These are phyloP conservation scores for Tympanuchus pallidicinctus DNA, from an alignment of 2,113 vertebrate species.

Conservation along the genomic window DNA sequence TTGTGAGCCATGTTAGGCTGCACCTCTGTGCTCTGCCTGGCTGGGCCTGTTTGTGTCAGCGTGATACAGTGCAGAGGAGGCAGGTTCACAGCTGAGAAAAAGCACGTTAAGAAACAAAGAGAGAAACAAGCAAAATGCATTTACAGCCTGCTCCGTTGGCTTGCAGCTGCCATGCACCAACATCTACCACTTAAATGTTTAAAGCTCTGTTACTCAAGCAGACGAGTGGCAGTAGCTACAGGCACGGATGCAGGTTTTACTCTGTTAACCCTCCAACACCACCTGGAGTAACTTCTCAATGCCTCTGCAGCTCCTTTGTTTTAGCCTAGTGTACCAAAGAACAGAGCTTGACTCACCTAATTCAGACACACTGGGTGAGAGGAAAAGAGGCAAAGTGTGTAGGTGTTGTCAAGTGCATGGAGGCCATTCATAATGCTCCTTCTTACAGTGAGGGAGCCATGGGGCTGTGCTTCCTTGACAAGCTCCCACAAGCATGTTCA, in stretches of 20 bases:
- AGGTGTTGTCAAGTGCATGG: neutral
- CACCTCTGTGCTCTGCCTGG: neutral
- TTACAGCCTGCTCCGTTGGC: constrained; percentile 49
- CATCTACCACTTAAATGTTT: constrained; percentile 64
- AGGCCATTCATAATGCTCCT: neutral
- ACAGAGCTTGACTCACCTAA: constrained; percentile 7
- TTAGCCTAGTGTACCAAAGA: neutral
- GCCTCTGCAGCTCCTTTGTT: neutral
- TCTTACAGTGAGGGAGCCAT: neutral
- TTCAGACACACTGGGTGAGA: neutral
- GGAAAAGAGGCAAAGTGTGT: neutral
- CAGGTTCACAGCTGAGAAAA: neutral
- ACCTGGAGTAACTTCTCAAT: constrained; percentile 35
- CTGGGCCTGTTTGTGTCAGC: neutral
- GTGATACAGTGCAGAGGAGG: neutral
- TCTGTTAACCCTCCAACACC: constrained; percentile 55
- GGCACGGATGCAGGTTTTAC: constrained; percentile 59
- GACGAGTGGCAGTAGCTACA: constrained; percentile 50
- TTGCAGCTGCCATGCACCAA: constrained; percentile 48
- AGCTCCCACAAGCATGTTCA: neutral
- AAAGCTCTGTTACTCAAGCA: constrained; percentile 62
- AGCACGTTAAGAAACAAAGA: constrained; percentile 35
- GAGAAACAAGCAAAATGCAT: constrained; percentile 37
- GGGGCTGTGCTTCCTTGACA: neutral
- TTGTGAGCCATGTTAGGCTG: neutral